Evolutionary conservation across 2,797 vertebrate genomes (phyloP).

Genomic region (Bradypus variegatus): DNA sequence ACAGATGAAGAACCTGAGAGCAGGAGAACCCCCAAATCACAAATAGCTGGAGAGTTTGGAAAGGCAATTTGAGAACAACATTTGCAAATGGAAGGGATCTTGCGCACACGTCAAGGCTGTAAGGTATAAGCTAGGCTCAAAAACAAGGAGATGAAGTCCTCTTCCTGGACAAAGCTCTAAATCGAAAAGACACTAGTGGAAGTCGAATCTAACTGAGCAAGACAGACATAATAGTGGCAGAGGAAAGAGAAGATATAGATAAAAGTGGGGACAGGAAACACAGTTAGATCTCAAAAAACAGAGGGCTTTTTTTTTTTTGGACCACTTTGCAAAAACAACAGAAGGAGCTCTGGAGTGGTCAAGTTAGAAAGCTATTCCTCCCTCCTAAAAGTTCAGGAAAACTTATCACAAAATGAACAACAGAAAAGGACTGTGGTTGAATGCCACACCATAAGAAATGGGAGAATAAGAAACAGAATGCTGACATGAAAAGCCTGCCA

Average conservation of each 20-base stretch:
- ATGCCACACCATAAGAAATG: background rate
- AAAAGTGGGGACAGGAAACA: background rate
- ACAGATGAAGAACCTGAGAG: background rate
- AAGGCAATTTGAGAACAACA: background rate
- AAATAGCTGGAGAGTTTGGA: background rate
- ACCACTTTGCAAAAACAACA: background rate
- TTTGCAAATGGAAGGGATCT: too few species aligned
- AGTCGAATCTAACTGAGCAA: background rate
- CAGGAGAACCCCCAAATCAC: background rate
- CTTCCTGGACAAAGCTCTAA: too few species aligned
- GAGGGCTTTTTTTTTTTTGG: too few species aligned
- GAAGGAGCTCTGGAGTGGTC: background rate
- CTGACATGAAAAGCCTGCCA: background rate
- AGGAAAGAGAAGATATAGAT: background rate
- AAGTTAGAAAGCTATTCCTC: background rate
- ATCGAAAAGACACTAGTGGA: background rate
- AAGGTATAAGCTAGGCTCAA: background rate
- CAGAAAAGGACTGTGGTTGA: background rate
- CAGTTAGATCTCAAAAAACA: background rate
- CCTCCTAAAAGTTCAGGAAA: slow-evolving; percentile 3
- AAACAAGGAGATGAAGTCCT: background rate
- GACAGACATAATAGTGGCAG: background rate
- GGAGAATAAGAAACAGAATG: background rate
- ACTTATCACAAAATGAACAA: background rate
- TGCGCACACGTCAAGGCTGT: too few species aligned